phyloP scores from a whole-genome alignment of 2,797 vertebrate genomes.

The Neostethus bicornis region DNA sequence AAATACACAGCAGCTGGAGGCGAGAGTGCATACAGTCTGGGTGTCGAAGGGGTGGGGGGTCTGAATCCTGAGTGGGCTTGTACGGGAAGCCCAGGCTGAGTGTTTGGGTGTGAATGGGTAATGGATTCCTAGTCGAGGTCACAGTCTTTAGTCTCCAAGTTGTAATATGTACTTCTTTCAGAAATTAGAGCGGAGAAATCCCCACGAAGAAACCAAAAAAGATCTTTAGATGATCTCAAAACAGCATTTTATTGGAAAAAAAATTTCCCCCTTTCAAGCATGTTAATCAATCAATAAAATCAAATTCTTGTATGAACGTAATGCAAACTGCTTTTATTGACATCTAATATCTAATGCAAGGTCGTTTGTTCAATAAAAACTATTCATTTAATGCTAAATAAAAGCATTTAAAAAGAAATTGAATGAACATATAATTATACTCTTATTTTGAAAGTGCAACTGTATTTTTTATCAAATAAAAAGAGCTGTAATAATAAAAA shows the following conservation, averaged over 20 bases:
- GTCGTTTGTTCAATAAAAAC: constrained; percentile 50
- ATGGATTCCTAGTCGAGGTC: constrained; percentile 53
- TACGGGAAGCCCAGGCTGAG: constrained; percentile 43
- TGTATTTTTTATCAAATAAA: constrained; percentile 81
- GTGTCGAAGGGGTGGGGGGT: constrained; percentile 22
- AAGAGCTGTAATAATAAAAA: constrained; percentile 74
- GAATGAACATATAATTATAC: constrained; percentile 52
- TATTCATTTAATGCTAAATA: constrained; percentile 75
- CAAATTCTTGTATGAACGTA: neutral
- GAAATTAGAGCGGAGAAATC: neutral
- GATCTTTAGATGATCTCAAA: constrained; percentile 3
- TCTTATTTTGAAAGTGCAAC: constrained; percentile 70
- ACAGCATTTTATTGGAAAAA: too few species aligned
- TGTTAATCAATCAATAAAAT: neutral
- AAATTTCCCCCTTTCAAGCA: neutral
- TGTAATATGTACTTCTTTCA: constrained; percentile 23
- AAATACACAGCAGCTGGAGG: constrained; percentile 75
- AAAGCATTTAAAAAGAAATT: constrained; percentile 31
- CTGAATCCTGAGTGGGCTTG: constrained; percentile 47
- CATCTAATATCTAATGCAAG: neutral
- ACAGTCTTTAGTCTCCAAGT: constrained; percentile 50
- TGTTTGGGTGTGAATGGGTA: constrained; percentile 59
- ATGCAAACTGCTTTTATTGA: neutral
- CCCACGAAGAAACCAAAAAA: neutral
- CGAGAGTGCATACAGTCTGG: constrained; percentile 63